phyloP scores from a whole-genome alignment of 2,888 invertebrate species.

The Mimumesa dahlbomi region DNA sequence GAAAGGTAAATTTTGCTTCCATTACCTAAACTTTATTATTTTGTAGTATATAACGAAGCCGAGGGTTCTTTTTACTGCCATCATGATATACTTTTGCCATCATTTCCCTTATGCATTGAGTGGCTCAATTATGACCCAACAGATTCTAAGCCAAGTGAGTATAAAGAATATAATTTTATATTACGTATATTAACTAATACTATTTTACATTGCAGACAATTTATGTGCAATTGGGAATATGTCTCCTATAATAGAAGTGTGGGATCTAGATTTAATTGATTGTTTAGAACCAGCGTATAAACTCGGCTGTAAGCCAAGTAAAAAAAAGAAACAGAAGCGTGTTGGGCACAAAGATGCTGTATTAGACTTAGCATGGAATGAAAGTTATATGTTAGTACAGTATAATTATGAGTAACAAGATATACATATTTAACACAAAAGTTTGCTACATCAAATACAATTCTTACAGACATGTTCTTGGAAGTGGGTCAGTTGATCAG shows the following conservation, averaged over 20 bases:
- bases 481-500: conserved; percentile 95
- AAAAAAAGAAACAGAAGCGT: conserved; percentile 86
- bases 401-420: neutral
- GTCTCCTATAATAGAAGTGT: conserved; percentile 96
- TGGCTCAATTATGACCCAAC: conserved; percentile 94
- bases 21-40: neutral
- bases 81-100: conserved; percentile 94
- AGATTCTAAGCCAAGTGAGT: conserved; percentile 84
- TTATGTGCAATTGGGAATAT: conserved; percentile 96
- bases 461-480: conserved; percentile 88
- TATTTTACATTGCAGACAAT: conserved; percentile 83
- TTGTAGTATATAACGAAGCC: conserved; percentile 91
- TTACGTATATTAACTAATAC: neutral
- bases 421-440: neutral
- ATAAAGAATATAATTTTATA: neutral
- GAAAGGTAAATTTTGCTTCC: neutral
- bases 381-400: conserved; percentile 83
- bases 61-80: conserved; percentile 96
- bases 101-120: conserved; percentile 95
- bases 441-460: neutral
- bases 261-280: conserved; percentile 97
- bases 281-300: conserved; percentile 93
- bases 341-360: conserved; percentile 95
- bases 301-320: conserved; percentile 88
- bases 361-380: conserved; percentile 95